Percentiles rank a stretch among this genome's conserved stretches.
These are phyloP conservation scores for Atractosteus spatula DNA, from an alignment of 2,113 vertebrate genomes.

Conservation along the genomic window DNA sequence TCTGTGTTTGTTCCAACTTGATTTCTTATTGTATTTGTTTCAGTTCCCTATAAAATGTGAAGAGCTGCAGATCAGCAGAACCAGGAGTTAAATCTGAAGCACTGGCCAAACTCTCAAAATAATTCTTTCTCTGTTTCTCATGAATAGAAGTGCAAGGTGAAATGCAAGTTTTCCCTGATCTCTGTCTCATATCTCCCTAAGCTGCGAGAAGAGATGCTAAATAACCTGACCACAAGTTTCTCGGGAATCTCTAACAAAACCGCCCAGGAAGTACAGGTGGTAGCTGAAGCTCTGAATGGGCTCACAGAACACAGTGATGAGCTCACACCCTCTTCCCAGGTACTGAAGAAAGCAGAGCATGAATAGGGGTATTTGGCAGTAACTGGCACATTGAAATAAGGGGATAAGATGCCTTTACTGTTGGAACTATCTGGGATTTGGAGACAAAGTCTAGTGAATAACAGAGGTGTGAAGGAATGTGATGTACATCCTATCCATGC, in stretches of 20 bases:
- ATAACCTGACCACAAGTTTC: slow-evolving; percentile 64
- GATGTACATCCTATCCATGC: background rate
- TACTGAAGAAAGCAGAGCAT: slow-evolving; percentile 38
- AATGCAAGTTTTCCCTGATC: too few relatives aligned
- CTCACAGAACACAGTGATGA: slow-evolving; percentile 72
- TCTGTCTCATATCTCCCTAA: slow-evolving; percentile 39
- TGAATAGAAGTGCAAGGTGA: too few relatives aligned
- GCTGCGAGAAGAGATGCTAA: slow-evolving; percentile 81
- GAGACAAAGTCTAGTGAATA: background rate
- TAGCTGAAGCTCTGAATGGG: slow-evolving; percentile 76
- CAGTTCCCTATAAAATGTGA: too few relatives aligned
- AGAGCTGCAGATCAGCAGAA: too few relatives aligned
- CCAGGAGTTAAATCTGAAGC: too few relatives aligned
- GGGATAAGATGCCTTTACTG: background rate
- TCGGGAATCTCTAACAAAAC: slow-evolving; percentile 53
- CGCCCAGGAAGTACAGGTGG: slow-evolving; percentile 66
- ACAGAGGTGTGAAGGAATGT: background rate
- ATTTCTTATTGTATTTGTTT: too few relatives aligned
- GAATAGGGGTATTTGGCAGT: too few relatives aligned
- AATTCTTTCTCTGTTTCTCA: too few relatives aligned
- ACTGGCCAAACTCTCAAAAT: too few relatives aligned
- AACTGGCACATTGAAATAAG: too few relatives aligned
- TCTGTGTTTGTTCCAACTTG: too few relatives aligned
- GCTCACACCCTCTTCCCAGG: slow-evolving; percentile 75
- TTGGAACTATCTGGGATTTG: background rate